A percentile compares a stretch with the other conserved stretches of the same genome.
These are phyloP conservation scores for Neria commutata DNA, from an alignment of 2,888 invertebrate species.

Conservation along the genomic window DNA sequence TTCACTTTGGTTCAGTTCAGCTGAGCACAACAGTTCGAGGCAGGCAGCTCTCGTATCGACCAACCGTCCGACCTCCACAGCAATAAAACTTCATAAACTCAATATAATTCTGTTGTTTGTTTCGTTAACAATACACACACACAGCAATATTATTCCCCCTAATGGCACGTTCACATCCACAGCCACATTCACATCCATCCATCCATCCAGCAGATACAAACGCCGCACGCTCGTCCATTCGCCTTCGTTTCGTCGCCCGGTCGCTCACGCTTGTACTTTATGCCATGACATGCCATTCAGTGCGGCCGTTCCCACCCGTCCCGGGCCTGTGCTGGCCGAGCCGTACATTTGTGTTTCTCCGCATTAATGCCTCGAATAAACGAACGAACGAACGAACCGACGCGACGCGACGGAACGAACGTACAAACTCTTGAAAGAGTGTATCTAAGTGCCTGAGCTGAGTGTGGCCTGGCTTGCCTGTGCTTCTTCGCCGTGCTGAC, in stretches of 20 bases:
- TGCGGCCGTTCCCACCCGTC: background rate
- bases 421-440: too few species aligned
- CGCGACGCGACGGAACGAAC: background rate
- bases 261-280: too few species aligned
- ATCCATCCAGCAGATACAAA: too few species aligned
- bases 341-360: background rate
- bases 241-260: too few species aligned
- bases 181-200: background rate
- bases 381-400: background rate
- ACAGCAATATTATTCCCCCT: background rate
- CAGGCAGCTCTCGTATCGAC: background rate
- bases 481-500: slow-evolving; percentile 10
- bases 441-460: too few species aligned
- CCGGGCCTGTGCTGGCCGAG: background rate
- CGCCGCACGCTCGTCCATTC: background rate
- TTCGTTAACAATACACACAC: slow-evolving; percentile 2
- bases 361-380: background rate
- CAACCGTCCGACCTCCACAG: slow-evolving; percentile 9
- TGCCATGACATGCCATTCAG: background rate
- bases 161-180: background rate
- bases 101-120: slow-evolving; percentile 14
- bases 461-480: background rate
- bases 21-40: too few species aligned
- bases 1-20: too few species aligned
- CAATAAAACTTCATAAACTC: slow-evolving; percentile 24